A percentile compares a stretch with the other conserved stretches of the same genome.
Evolutionary conservation across 2,888 invertebrate genomes (phyloP).

Genomic region (Theristus sp.): DNA sequence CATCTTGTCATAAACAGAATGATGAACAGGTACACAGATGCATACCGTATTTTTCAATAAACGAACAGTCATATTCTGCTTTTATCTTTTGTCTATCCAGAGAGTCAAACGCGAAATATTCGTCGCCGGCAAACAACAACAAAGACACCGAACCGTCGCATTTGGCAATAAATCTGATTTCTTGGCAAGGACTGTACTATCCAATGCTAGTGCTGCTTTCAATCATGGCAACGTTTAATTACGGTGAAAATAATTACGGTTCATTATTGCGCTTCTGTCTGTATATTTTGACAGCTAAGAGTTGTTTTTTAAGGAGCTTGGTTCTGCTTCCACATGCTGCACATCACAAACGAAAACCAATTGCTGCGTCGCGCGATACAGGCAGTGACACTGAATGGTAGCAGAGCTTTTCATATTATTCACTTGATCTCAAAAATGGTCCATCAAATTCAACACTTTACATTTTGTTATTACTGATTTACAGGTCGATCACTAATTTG

Average conservation of each 20-base stretch:
- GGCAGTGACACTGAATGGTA: slow-evolving; percentile 31
- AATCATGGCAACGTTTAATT: slow-evolving; percentile 24
- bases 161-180: background rate
- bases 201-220: slow-evolving; percentile 26
- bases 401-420: no score
- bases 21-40: no score
- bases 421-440: background rate
- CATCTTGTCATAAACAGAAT: slow-evolving; percentile 6
- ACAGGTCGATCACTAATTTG: slow-evolving; percentile 30
- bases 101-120: no score
- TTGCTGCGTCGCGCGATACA: slow-evolving; percentile 28
- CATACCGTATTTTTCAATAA: no score
- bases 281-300: no score
- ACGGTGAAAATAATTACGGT: no score
- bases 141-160: no score
- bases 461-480: background rate
- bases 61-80: no score
- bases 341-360: slow-evolving; percentile 29
- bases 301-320: slow-evolving; percentile 31
- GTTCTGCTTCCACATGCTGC: slow-evolving; percentile 30
- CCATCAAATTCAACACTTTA: background rate
- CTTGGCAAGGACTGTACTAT: background rate
- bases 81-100: no score
- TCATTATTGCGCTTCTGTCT: no score
- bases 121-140: no score